Base-by-base conservation (phyloP, 2,113 vertebrate species). In the Brachypodius melanocephalos region DNA sequence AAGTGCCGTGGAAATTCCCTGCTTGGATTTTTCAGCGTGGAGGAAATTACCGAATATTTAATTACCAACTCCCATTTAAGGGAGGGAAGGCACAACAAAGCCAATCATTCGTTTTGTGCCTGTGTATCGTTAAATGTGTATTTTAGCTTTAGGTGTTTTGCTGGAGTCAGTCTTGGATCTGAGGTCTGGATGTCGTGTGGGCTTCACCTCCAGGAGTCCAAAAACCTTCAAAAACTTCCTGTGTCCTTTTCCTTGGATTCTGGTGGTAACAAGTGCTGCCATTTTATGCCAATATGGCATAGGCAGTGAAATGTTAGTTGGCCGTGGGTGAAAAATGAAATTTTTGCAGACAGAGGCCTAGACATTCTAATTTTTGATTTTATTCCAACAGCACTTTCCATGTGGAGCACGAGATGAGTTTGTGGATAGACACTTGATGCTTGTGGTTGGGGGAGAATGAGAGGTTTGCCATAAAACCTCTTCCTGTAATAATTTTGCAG, bases 121-220 rank as follows among this genome's bases (percentile, higher is more conserved):
- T 42, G 14, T 28, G 0, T 22, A 7, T 63, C 2, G 3, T 29
- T 43, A 40, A 51, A 72, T 72, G 5, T 9, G 0, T 69, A 16
- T 36, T 85, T 82, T 51, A 55, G 36, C 10, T 57, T 18, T 21
- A 49, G 29, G 2, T 42, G 32, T 34, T 88, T 38, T 59, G 26
- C 52, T 67, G 20, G 42, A 62, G 43, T 78, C 32, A 55, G 0
- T 40, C 9, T 38, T 40, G 29, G 20, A 21, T 32, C 26, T 77
- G 68, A 71, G 59, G 22, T 42, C 28, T 71, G 59, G 32, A 3
- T 78, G n/a, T 83, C 67, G 7, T 14, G 10, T 20, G 67, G 57
- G 17, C 13, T 40, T 12, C 48, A 43, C 24, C 16, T 67, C 17
- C 46, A 58, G 32, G 51, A 81, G 6, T 15, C 29, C 0, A 4